phyloP scores from a whole-genome alignment of 1,140 invertebrate genomes.

The Coelopa frigida region DNA sequence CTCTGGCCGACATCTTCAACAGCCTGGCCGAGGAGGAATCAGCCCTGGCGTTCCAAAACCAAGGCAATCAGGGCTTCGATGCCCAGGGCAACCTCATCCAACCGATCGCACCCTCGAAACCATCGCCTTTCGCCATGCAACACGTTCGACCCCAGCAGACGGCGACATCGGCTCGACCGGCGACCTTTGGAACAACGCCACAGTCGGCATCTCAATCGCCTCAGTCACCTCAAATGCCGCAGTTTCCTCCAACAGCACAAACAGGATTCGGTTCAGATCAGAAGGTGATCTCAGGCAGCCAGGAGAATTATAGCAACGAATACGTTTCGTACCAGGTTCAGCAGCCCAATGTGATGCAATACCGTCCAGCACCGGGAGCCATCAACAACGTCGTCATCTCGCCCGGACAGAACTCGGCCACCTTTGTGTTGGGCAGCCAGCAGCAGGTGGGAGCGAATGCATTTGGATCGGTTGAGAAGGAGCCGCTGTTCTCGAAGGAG shows the following conservation, averaged over 20 bases:
- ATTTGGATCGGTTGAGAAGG: slow-evolving; percentile 24
- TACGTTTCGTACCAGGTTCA: slow-evolving; percentile 42
- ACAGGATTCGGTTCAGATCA: slow-evolving; percentile 13
- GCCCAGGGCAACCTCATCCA: slow-evolving; percentile 37
- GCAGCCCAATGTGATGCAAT: slow-evolving; percentile 39
- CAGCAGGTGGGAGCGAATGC: slow-evolving; percentile 48
- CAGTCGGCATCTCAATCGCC: neutral
- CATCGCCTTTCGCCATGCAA: slow-evolving; percentile 38
- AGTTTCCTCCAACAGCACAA: neutral
- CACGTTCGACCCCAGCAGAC: neutral
- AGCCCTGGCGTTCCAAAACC: slow-evolving; percentile 26
- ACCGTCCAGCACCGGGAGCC: slow-evolving; percentile 47
- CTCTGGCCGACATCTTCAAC: slow-evolving; percentile 39
- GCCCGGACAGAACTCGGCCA: slow-evolving; percentile 56
- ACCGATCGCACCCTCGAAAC: slow-evolving; percentile 34
- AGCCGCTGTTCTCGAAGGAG: slow-evolving; percentile 26
- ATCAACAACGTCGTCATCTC: slow-evolving; percentile 57
- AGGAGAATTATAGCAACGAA: slow-evolving; percentile 33
- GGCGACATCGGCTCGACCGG: slow-evolving; percentile 9
- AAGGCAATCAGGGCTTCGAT: slow-evolving; percentile 36
- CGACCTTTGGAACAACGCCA: slow-evolving; percentile 2
- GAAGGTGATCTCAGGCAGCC: slow-evolving; percentile 25
- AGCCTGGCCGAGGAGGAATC: slow-evolving; percentile 38
- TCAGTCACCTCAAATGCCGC: neutral
- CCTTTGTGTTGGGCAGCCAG: slow-evolving; percentile 56